Base-by-base conservation (phyloP, 1,140 invertebrate species). In the Theocolax elegans region DNA sequence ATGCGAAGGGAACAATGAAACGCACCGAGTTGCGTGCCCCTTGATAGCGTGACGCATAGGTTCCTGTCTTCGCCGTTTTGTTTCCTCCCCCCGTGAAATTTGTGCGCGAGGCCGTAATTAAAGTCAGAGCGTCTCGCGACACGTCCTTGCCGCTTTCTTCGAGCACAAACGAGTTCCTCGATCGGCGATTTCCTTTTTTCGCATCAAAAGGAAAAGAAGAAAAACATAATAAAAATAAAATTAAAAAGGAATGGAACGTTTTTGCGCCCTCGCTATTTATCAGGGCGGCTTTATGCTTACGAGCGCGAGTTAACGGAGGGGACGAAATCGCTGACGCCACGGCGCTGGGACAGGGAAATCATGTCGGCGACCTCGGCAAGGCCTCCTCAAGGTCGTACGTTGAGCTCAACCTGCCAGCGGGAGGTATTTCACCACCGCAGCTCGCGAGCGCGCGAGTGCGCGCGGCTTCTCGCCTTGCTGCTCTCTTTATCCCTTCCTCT, bases 311-410 rank as follows among this genome's bases (percentile, higher is more conserved):
- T 38, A 58, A 40, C 21, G 53, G 53, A 46, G 27, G 53, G 53
- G 40, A 46, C 35, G 51, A 35, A 40, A 3, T 27, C 0, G n/a
- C 35, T 60, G 25, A 25, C n/a, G 23, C 40, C 15, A 12, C 23
- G n/a, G n/a, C 25, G 58, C 15, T 17, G 12, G 23, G 3, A 23
- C 42, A 62, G 71, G 31, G 68, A 77, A 79, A 80, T 80, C 81
- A 82, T 81, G 84, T 85, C 83, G 80, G 80, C 76, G 83, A 86
- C 81, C 84, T 81, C 77, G 62, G 79, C 83, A 83, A 84, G 83
- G 83, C 76, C 83, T 77, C 79, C 65, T 80, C 82, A 86, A 86
- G 84, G 84, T 79, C 83, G 83, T 83, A 80, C 83, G 77, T 83
- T 84, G 81, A 85, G 83, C 80, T 76, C 76, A 72, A 76, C 67